Evolutionary conservation across 2,797 vertebrate genomes (phyloP), one percentile per base, ranked within the genome.

Genomic region (Sebastolobus alascanus): DNA sequence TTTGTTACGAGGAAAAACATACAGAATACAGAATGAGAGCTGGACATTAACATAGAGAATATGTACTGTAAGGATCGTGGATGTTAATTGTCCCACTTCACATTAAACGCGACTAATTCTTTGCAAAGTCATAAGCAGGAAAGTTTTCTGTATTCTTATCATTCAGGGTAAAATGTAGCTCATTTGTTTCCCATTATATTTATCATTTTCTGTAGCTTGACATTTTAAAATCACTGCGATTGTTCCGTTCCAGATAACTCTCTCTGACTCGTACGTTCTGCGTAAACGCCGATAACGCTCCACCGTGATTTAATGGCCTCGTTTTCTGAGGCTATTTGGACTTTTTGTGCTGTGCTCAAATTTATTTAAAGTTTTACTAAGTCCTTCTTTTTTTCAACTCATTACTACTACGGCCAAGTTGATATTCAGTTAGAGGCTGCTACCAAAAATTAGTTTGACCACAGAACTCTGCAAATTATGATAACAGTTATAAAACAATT

Each of bases 251-350:
- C 22, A 80, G 85, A 84, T 88, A 84, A 86, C 78, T 72, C 16
- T 54, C 52, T 71, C 33, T 77, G 73, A 79, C 73, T 79, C 31
- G 20, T 80, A 5, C 5, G 2, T 16, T 69, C 22, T 63, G 20
- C 71, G 63, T 50, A 56, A 79, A 67, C 4, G 10, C n/a, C 20
- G 77, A 90, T 84, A 85, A 83, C 50, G n/a, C 54, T 61, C 52
- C 5, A 25, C 58, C 43, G 22, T 59, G 14, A 68, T 56, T 64
- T 68, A 71, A 92, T 90, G 69, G 68, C 37, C 60, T 70, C 8
- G 11, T 84, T 86, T 80, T 84, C 63, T 74, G 29, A 70, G 72
- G 67, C 71, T 65, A 73, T 79, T 84, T 78, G 20, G 67, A 75
- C n/a, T 65, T 76, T 77, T 77, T 80, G 40, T 61, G 67, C 33